Conservation (phyloP, 2,888 invertebrate species). For the Ceramica pisi region DNA sequence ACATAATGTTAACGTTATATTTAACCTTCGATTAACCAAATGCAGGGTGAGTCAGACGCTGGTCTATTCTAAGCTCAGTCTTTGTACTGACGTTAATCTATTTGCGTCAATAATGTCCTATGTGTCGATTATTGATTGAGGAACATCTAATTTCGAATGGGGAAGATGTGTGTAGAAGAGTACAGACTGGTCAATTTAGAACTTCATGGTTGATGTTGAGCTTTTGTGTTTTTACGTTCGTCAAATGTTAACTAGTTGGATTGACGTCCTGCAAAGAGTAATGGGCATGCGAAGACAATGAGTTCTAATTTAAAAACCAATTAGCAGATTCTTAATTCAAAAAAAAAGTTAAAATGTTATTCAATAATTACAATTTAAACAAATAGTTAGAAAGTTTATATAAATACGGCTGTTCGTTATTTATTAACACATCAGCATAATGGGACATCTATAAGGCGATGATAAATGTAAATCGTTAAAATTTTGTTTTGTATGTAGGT, state of each 20-base stretch:
- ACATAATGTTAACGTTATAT: constrained; percentile 77
- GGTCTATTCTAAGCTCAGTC: constrained; percentile 82
- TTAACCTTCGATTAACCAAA: constrained; percentile 88
- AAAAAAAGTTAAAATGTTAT: too few relatives aligned
- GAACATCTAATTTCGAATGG: constrained; percentile 53
- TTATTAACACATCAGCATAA: neutral
- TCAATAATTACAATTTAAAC: too few relatives aligned
- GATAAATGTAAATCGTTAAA: neutral
- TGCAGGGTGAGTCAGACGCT: constrained; percentile 83
- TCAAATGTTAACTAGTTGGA: constrained; percentile 1
- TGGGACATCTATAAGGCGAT: neutral
- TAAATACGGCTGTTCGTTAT: neutral
- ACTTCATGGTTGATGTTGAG: neutral
- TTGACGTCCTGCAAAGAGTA: constrained; percentile 8
- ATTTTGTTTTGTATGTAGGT: neutral
- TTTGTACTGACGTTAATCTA: constrained; percentile 81
- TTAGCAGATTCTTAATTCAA: too few relatives aligned
- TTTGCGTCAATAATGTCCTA: constrained; percentile 72
- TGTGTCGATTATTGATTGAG: constrained; percentile 64
- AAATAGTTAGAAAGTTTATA: too few relatives aligned
- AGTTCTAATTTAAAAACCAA: too few relatives aligned
- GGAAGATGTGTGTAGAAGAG: neutral
- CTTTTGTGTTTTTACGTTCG: neutral
- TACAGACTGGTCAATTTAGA: constrained; percentile 4
- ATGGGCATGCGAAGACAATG: neutral